Evolutionary conservation across 2,888 invertebrate genomes (phyloP).

Genomic region (Ctena decussata): DNA sequence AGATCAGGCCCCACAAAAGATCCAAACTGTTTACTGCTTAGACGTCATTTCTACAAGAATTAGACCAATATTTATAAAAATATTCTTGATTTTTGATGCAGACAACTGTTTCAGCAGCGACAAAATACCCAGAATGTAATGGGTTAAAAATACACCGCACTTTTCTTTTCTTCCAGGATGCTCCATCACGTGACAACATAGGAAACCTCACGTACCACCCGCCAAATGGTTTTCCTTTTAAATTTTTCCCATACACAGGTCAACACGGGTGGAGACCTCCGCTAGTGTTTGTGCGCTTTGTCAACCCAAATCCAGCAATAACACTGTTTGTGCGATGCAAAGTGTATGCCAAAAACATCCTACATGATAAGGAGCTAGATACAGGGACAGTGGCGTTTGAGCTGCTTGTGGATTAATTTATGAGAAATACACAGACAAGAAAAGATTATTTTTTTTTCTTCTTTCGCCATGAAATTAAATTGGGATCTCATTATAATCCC

Average conservation of each 20-base stretch:
- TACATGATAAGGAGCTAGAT: background rate
- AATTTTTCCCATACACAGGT: background rate
- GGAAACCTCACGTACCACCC: background rate
- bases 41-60: too few species aligned
- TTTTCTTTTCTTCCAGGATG: background rate
- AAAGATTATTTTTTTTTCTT: too few species aligned
- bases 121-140: too few species aligned
- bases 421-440: too few species aligned
- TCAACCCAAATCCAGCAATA: background rate
- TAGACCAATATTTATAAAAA: too few species aligned
- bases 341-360: background rate
- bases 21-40: too few species aligned
- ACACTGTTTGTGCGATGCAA: background rate
- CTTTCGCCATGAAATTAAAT: too few species aligned
- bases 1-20: too few species aligned
- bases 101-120: too few species aligned
- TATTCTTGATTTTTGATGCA: too few species aligned
- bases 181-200: background rate
- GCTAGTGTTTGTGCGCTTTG: background rate
- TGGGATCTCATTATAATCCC: too few species aligned
- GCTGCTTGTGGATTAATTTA: background rate
- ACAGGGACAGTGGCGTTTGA: background rate
- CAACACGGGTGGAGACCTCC: background rate
- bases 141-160: too few species aligned
- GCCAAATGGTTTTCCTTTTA: background rate